Percentiles rank a stretch among this genome's conserved stretches.
These are phyloP conservation scores for Drosophila miranda DNA, from an alignment of 1,140 invertebrate species.

Conservation along the genomic window DNA sequence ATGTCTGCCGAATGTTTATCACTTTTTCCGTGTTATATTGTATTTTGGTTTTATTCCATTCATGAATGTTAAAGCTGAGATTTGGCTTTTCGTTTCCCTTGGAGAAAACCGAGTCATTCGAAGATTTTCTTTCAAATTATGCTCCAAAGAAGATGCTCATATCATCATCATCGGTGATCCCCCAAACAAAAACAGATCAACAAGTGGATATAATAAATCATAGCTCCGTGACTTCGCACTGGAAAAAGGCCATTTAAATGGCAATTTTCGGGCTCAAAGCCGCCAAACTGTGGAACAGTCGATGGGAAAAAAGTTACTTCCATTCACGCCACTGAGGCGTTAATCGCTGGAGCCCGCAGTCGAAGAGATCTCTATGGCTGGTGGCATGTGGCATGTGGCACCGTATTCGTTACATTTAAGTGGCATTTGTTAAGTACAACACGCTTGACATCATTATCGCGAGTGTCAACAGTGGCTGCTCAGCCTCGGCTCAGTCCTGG, in stretches of 20 bases:
- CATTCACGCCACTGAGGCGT: constrained; percentile 9
- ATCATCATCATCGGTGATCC: too few species aligned
- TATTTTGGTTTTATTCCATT: constrained; percentile 30
- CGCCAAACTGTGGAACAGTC: too few species aligned
- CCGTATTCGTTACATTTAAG: constrained; percentile 56
- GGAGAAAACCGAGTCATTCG: constrained; percentile 9
- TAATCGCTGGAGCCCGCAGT: constrained; percentile 19
- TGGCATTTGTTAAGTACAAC: constrained; percentile 75
- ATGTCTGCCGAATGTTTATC: constrained; percentile 52
- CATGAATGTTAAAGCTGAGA: constrained; percentile 41
- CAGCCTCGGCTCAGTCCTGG: constrained; percentile 22
- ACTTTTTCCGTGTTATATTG: constrained; percentile 36
- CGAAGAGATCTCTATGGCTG: neutral
- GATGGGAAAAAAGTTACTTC: constrained; percentile 22
- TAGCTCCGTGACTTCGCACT: constrained; percentile 22
- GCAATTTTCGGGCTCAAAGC: constrained; percentile 39
- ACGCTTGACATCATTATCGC: constrained; percentile 76
- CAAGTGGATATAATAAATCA: constrained; percentile 45
- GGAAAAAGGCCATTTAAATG: constrained; percentile 36
- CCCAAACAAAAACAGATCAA: constrained; percentile 24
- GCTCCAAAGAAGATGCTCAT: neutral
- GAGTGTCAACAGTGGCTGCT: constrained; percentile 62
- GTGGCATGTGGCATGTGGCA: constrained; percentile 18
- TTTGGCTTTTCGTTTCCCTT: constrained; percentile 17
- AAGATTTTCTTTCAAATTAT: constrained; percentile 9